Base-by-base conservation (phyloP, 35 echinoderm and acorn worm genomes). In the Ophioderma brevispina region DNA sequence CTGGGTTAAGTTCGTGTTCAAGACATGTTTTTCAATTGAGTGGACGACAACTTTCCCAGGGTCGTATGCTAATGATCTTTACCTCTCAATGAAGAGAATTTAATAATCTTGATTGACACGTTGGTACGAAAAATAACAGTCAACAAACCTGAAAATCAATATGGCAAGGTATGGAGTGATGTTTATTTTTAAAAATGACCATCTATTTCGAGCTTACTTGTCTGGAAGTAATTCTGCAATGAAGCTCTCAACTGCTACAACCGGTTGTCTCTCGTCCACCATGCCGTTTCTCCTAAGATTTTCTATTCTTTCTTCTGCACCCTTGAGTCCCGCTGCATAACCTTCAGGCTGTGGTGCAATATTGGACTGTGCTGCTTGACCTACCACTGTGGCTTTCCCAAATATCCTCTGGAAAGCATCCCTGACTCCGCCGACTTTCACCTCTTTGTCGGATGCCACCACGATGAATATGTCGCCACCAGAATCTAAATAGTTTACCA, bases 341-440 rank as follows among this genome's bases (percentile, higher is more conserved):
- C 96, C 97, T 55, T 99, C 97, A 40, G 97, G 97, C 39, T 99
- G 97, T 21, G 97, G 97, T n/a, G 97, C 97, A 70, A 99, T 99
- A 70, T 99, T 99, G 18, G 97, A 92, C 70, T 95, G 87, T 19
- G 83, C 88, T 32, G 97, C 90, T n/a, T 88, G 59, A 31, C 97
- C 97, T 1, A 86, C 88, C 0, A 99, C 94, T 2, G 94, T 99
- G 31, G 97, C 97, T 1, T 79, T 76, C 30, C 97, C 97, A 80
- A 99, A 99, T 1, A 95, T 91, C 76, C 95, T 93, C 85, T 99
- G 97, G 52, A 99, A 99, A 8, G 97, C 97, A 40, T 99, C 97
- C 31, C 97, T 80, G 6, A 99, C 75, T 28, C 78, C 90, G 15
- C 81, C 88, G 14, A 99, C 97, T 89, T 99, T 99, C 32, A 95